A percentile compares a stretch with the other conserved stretches of the same genome.
These are phyloP conservation scores for Calidris pugnax DNA, from an alignment of 2,113 vertebrate species.

Conservation along the genomic window DNA sequence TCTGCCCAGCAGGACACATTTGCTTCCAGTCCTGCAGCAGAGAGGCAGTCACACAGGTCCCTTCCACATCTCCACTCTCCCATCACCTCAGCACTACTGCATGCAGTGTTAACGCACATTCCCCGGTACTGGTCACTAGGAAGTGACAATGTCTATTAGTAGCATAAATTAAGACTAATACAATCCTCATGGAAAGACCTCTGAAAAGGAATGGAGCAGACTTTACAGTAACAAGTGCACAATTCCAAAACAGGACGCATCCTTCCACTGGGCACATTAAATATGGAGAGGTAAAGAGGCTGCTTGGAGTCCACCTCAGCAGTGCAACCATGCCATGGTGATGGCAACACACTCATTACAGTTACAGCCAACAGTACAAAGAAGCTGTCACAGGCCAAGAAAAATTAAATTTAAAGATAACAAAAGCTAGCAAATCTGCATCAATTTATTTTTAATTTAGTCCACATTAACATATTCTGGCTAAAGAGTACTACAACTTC, in stretches of 20 bases:
- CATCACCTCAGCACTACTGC: not conserved
- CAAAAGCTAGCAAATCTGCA: not conserved
- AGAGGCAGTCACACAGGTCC: not conserved
- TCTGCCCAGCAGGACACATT: not conserved
- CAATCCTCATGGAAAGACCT: not conserved
- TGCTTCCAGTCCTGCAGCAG: not conserved
- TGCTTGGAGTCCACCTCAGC: not conserved
- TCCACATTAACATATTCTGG: not conserved
- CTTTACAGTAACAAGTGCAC: not conserved
- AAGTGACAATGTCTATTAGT: not conserved
- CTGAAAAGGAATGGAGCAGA: not conserved
- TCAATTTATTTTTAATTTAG: constrained; percentile 27
- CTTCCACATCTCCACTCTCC: not conserved
- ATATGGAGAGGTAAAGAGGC: not conserved
- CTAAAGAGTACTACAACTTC: not conserved
- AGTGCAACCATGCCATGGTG: not conserved
- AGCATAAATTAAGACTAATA: not conserved
- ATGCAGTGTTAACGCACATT: not conserved
- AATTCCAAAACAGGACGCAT: not conserved
- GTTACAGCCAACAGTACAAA: constrained; percentile 2
- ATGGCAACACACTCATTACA: not conserved
- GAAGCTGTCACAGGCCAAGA: not conserved
- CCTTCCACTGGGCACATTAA: not conserved
- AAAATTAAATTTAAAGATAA: constrained; percentile 36
- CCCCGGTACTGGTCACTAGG: not conserved